Conservation (phyloP, 1,140 invertebrate species). For the Trichonephila inaurata region DNA sequence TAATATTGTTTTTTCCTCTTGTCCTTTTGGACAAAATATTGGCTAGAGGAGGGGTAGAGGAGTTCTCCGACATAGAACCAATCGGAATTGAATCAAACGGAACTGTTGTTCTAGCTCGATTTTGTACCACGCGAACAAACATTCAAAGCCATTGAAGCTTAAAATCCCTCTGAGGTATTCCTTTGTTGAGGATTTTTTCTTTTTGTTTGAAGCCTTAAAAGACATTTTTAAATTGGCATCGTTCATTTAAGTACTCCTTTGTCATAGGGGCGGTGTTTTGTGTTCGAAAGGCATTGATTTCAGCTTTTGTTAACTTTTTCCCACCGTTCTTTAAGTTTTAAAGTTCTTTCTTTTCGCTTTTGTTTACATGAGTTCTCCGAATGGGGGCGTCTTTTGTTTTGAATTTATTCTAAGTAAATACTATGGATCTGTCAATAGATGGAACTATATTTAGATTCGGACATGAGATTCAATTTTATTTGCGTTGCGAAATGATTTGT, state of each 20-base stretch:
- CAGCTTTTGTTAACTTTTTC: background rate
- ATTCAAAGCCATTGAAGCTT: background rate
- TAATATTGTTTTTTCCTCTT: slow-evolving; percentile 23
- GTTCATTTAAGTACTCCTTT: slow-evolving; percentile 14
- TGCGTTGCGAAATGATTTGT: too few species aligned
- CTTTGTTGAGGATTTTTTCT: slow-evolving; percentile 10
- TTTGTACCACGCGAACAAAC: slow-evolving; percentile 22
- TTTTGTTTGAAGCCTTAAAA: background rate
- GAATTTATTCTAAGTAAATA: background rate
- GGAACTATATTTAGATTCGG: too few species aligned
- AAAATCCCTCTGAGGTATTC: slow-evolving; percentile 1
- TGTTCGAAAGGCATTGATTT: slow-evolving; percentile 3
- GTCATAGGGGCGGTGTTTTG: background rate
- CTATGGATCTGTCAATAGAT: background rate
- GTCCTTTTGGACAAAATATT: background rate
- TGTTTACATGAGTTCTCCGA: background rate
- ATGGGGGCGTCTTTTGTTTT: slow-evolving; percentile 1
- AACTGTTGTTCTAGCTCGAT: slow-evolving; percentile 28
- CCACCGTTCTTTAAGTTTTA: background rate
- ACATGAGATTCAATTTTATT: too few species aligned
- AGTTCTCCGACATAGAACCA: background rate
- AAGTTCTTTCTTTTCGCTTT: background rate
- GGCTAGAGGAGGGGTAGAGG: background rate
- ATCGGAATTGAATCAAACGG: slow-evolving; percentile 19
- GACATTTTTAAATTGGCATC: slow-evolving; percentile 35